Base-by-base conservation (phyloP, 1,140 invertebrate genomes). In the Drosophila aff. region DNA sequence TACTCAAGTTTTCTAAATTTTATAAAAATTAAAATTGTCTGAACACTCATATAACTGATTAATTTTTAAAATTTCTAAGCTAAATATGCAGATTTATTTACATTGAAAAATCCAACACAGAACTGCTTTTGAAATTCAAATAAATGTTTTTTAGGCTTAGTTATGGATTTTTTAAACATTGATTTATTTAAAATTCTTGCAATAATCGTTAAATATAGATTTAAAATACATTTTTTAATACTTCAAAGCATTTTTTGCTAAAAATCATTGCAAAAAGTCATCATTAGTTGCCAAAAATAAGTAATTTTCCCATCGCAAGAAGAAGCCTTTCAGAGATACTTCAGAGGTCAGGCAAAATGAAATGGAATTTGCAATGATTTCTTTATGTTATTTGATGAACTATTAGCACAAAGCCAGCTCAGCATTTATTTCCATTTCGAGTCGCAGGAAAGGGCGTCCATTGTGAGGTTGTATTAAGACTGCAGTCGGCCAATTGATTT, bases 401-500 rank as follows among this genome's bases (percentile, higher is more conserved):
- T 73, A 38, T 73, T 60, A 73, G 69, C 53, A 28, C 53, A 73
- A 60, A 60, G 69, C 44, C 69, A 38, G 16, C 43, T 50, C 28
- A 58, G 26, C 50, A 33, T 71, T 74, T 49, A 72, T 62, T 63
- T 75, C n/a, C 58, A 46, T 47, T 33, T 61, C 33, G 40, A 49
- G 50, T 21, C 36, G 49, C 28, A 26, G 49, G 28, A 28, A 40
- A 41, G 61, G 21, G 44, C 36, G 26, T 5, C 18, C 60, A 40
- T 50, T 69, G 67, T 61, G 67, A 62, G 52, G 38, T 52, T 31
- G 31, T 52, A 46, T 67, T 57, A 61, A 67, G 57, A 76, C 73
- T 52, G 74, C 69, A 77, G 44, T 66, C 10, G 44, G 57, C 41
- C 76, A 76, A 77, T 76, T 50, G 75, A 77, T 77, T 78, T 78